phyloP scores from a whole-genome alignment of 1,140 invertebrate genomes.

The Brachionus calyciflorus region DNA sequence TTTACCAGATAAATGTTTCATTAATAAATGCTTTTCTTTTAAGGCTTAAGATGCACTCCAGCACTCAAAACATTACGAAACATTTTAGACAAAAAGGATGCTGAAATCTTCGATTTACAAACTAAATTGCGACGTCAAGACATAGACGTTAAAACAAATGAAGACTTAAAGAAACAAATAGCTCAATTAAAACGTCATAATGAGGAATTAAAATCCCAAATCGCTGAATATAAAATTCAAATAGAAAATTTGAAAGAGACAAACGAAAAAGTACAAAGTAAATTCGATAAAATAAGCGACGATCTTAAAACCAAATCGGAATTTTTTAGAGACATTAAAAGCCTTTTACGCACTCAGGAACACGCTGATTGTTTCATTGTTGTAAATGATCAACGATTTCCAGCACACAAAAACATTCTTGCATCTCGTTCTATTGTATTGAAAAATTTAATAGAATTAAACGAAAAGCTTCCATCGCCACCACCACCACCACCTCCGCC shows the following conservation, averaged over 20 bases:
- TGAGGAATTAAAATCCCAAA: not conserved
- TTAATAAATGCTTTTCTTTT: not conserved
- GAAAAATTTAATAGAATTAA: not conserved
- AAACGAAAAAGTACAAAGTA: conserved; percentile 9
- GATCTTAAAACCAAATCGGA: conserved; percentile 23
- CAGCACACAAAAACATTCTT: conserved; percentile 23
- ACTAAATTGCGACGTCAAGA: not conserved
- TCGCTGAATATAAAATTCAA: not conserved
- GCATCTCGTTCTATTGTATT: not conserved
- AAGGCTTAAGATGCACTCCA: conserved; percentile 21
- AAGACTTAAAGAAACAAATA: conserved; percentile 42
- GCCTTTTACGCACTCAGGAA: not conserved
- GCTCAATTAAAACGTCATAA: not conserved
- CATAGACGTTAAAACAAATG: not conserved
- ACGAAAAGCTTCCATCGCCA: not conserved
- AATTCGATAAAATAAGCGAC: not conserved
- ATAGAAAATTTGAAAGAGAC: not conserved
- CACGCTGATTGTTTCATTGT: not conserved
- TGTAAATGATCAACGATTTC: not conserved
- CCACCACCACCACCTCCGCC: not conserved
- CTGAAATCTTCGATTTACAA: conserved; percentile 30
- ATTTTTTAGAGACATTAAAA: conserved; percentile 8
- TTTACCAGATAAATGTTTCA: too few species aligned
- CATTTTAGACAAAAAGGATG: conserved; percentile 39
- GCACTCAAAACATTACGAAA: conserved; percentile 21